Conservation (phyloP, 2,113 vertebrate species). For the Chaetura pelagica region DNA sequence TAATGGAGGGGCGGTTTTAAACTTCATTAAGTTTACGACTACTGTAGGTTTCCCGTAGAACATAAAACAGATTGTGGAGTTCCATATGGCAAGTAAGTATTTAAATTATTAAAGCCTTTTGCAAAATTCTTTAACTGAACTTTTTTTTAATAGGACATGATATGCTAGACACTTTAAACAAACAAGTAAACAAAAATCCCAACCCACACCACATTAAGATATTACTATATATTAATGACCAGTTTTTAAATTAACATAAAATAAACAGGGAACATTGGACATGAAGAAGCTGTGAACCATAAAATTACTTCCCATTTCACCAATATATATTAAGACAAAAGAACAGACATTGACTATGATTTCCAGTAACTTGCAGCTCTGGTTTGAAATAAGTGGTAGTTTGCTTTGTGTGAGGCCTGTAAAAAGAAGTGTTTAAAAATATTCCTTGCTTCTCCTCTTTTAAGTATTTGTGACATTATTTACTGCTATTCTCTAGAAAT, state of each 20-base stretch:
- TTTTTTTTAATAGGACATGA: neutral
- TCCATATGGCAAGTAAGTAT: neutral
- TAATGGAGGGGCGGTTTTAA: neutral
- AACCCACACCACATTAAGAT: neutral
- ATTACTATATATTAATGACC: neutral
- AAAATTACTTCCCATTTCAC: neutral
- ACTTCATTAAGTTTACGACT: neutral
- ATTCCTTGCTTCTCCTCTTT: neutral
- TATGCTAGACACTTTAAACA: neutral
- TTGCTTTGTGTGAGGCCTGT: neutral
- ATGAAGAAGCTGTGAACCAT: neutral
- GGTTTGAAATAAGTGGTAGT: neutral
- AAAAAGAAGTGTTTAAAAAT: neutral
- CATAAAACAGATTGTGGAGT: neutral
- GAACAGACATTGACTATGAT: neutral
- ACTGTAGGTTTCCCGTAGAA: neutral
- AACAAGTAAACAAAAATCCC: neutral
- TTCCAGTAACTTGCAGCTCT: neutral
- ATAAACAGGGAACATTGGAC: neutral
- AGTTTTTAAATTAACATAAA: neutral
- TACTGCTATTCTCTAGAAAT: neutral
- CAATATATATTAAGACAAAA: fast-evolving
- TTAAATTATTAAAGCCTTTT: slow-evolving; percentile 70
- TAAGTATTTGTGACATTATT: neutral
- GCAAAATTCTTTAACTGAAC: slow-evolving; percentile 37